Evolutionary conservation across 64 coral and sea anemone genomes (phyloP).

Genomic region (Dendrophyllia cribrosa): DNA sequence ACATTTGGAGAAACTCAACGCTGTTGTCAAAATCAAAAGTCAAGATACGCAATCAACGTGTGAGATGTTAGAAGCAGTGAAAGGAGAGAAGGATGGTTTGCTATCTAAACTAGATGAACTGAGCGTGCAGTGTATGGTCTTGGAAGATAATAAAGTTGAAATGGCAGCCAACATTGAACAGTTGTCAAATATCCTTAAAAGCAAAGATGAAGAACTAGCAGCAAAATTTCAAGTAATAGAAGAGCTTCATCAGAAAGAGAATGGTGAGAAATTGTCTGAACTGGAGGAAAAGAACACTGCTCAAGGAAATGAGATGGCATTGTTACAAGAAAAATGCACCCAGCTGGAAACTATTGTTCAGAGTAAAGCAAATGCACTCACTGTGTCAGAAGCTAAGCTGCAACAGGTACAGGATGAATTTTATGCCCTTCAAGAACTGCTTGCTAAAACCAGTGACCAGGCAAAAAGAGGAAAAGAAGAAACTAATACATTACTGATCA

Average conservation of each 20-base stretch:
- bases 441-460: background rate
- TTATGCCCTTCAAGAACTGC: background rate
- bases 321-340: background rate
- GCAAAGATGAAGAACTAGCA: constrained; percentile 9
- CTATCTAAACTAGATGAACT: constrained; percentile 12
- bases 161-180: background rate
- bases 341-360: constrained; percentile 6
- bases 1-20: constrained; percentile 40
- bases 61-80: constrained; percentile 1
- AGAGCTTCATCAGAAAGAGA: background rate
- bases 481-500: constrained; percentile 9
- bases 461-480: background rate
- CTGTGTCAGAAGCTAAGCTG: background rate
- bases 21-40: constrained; percentile 39
- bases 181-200: constrained; percentile 2
- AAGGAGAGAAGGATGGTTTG: constrained; percentile 41
- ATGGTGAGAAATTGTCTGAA: background rate
- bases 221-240: constrained; percentile 32
- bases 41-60: constrained; percentile 17
- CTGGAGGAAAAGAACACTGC: background rate
- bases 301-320: background rate
- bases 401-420: background rate
- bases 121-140: background rate
- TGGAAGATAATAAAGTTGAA: background rate
- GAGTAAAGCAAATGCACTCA: background rate